Evolutionary conservation across 2,113 vertebrate species (phyloP).

Genomic region (Amphiprion ocellaris): DNA sequence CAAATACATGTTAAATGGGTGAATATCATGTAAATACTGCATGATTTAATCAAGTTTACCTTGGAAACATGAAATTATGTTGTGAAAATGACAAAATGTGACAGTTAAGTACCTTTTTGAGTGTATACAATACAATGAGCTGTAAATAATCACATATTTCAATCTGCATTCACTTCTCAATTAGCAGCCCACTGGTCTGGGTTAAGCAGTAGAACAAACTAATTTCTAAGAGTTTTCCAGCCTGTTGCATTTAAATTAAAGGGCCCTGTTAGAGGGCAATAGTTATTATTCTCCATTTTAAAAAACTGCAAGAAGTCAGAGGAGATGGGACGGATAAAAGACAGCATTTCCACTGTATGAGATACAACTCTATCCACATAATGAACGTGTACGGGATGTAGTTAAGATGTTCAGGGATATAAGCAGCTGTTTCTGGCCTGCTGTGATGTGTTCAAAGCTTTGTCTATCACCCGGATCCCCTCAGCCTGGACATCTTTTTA

Average conservation of each 20-base stretch:
- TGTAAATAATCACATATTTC: background rate
- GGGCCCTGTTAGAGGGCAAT: background rate
- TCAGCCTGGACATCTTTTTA: conserved; percentile 52
- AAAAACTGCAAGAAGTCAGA: background rate
- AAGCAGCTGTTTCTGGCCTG: conserved; percentile 12
- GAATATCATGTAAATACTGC: too few species aligned
- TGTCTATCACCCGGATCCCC: conserved; percentile 7
- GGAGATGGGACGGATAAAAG: background rate
- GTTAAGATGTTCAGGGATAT: conserved; percentile 8
- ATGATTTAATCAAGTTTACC: too few species aligned
- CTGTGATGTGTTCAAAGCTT: conserved; percentile 45
- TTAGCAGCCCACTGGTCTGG: background rate
- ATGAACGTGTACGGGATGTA: conserved; percentile 22
- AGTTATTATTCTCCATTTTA: background rate
- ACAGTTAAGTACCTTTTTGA: too few species aligned
- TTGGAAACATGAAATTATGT: too few species aligned
- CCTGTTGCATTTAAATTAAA: background rate
- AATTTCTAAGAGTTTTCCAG: background rate
- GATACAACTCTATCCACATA: background rate
- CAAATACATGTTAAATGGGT: too few species aligned
- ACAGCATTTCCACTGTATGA: background rate
- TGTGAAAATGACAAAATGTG: too few species aligned
- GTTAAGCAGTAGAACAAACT: background rate
- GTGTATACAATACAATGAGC: too few species aligned
- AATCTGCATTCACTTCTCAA: background rate